Evolutionary conservation across 1,140 invertebrate species (phyloP).

Genomic region (Drosophila elegans): DNA sequence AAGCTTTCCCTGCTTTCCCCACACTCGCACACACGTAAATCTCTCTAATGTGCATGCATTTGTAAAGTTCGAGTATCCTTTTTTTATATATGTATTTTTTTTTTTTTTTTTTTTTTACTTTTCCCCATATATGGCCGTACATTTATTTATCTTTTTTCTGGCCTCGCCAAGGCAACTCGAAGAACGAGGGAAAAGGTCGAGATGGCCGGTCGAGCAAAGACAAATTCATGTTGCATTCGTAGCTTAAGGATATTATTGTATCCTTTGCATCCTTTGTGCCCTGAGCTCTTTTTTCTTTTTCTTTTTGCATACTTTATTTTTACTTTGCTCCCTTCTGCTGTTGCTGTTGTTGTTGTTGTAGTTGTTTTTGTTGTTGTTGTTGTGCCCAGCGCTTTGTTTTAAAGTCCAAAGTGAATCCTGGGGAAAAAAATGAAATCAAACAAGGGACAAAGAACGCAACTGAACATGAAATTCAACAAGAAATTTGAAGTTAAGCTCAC

Average conservation of each 20-base stretch:
- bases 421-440: slow-evolving; percentile 11
- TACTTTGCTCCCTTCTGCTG: slow-evolving; percentile 2
- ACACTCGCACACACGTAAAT: slow-evolving; percentile 26
- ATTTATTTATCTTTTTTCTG: slow-evolving; percentile 28
- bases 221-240: slow-evolving; percentile 82
- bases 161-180: slow-evolving; percentile 62
- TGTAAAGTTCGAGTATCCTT: slow-evolving; percentile 81
- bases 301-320: slow-evolving; percentile 75
- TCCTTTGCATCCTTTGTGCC: slow-evolving; percentile 71
- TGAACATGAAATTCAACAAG: slow-evolving; percentile 52
- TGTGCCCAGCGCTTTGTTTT: slow-evolving; percentile 58
- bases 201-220: slow-evolving; percentile 61
- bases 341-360: slow-evolving; percentile 12
- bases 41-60: slow-evolving; percentile 78
- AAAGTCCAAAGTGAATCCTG: slow-evolving; percentile 52
- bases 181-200: slow-evolving; percentile 49
- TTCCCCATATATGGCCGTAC: slow-evolving; percentile 15
- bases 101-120: slow-evolving; percentile 1
- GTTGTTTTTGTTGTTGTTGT: too few species aligned
- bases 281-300: slow-evolving; percentile 58
- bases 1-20: slow-evolving; percentile 33
- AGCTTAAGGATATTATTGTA: slow-evolving; percentile 83
- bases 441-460: slow-evolving; percentile 27
- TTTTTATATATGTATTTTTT: slow-evolving; percentile 25
- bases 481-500: slow-evolving; percentile 38